Conservation (phyloP, 2,888 invertebrate genomes). For the Andrena trimmerana region DNA sequence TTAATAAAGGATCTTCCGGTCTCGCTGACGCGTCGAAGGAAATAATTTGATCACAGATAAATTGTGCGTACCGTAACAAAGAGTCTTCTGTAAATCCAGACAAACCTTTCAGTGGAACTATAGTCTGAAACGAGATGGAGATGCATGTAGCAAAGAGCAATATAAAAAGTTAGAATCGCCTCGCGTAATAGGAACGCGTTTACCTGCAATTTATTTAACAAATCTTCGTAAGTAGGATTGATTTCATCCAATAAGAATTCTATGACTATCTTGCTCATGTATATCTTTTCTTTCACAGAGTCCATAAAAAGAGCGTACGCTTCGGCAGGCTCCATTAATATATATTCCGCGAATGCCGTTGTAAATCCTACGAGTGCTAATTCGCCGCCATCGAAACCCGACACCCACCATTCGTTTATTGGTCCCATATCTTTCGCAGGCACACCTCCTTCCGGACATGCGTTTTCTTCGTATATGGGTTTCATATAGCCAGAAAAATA, state of each 20-base stretch:
- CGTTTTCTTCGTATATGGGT: constrained; percentile 91
- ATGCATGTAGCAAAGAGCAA: background rate
- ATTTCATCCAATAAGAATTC: constrained; percentile 90
- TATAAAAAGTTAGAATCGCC: background rate
- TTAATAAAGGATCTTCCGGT: constrained; percentile 88
- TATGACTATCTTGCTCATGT: constrained; percentile 92
- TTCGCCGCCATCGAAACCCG: constrained; percentile 93
- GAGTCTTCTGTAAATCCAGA: constrained; percentile 89
- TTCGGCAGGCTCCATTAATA: constrained; percentile 90
- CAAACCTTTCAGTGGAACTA: constrained; percentile 86
- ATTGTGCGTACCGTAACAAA: constrained; percentile 92
- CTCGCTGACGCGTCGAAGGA: constrained; percentile 87
- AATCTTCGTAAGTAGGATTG: constrained; percentile 91
- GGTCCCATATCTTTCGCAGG: constrained; percentile 92
- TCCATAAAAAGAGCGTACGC: constrained; percentile 90
- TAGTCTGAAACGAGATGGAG: constrained; percentile 80
- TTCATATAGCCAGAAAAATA: constrained; percentile 94
- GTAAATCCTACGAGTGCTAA: constrained; percentile 91
- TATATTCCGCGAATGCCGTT: constrained; percentile 93
- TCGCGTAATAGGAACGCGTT: background rate
- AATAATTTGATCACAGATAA: constrained; percentile 92
- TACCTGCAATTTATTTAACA: constrained; percentile 89
- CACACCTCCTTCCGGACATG: constrained; percentile 90
- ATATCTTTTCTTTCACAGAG: constrained; percentile 91
- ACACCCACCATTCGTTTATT: constrained; percentile 93